Evolutionary conservation across 2,113 vertebrate genomes (phyloP), one percentile per base, ranked within the genome.

Genomic region (Istiophorus platypterus): DNA sequence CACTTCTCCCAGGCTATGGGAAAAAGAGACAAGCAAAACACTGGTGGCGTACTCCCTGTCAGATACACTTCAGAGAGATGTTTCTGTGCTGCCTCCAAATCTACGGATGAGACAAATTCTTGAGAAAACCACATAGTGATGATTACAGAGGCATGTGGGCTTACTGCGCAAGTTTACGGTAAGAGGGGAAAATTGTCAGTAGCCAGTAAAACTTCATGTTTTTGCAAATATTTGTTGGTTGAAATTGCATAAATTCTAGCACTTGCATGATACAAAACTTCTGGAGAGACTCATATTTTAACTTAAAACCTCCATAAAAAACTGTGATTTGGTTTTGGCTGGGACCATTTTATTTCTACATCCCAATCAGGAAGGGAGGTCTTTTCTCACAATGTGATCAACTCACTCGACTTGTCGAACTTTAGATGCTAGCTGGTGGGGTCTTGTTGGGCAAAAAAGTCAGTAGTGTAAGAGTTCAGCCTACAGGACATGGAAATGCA

Each of bases 401-500:
- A 58, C 41, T 82, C 45, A 57, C 13, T 10, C 56, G 45, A 37
- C 62, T 20, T 29, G 41, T 34, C 59, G 54, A 54, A 41, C 52
- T 71, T 82, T 26, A 13, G 45, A 68, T 67, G 58, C 26, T 77
- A 51, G 37, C 51, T 72, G 37, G 42, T 66, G 11, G 56, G 59
- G 66, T 24, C 69, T 67, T 39, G 27, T 74, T 61, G 51, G 29
- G 52, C 39, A 74, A 67, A 47, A 47, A 64, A 73, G 73, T 54
- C 73, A 41, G 58, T 18, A 71, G 56, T 58, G 56, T 84, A 80
- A 66, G 37, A 80, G 72, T 71, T 85, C 47, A 52, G 72, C n/a
- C 76, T 66, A 70, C 67, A 88, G 58, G 69, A 86, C 71, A 90
- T 84, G 84, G 85, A 89, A 92, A 84, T 20, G 72, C 34, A 11